These are phyloP conservation scores for Sminthurides bifidus DNA, from an alignment of 1,140 invertebrate genomes.

Conservation along the genomic window DNA sequence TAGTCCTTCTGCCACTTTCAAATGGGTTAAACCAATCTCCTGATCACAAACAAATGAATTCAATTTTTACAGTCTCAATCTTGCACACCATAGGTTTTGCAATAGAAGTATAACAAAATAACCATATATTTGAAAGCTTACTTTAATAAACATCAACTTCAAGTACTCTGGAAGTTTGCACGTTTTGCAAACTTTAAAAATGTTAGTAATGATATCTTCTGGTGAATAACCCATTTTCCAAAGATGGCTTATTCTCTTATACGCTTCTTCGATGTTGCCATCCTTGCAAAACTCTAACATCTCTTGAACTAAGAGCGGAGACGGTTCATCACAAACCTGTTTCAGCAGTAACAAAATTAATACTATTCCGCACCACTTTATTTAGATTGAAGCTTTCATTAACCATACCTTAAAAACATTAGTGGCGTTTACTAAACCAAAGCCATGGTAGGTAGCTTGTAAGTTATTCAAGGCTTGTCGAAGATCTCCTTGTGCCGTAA, in stretches of 20 bases:
- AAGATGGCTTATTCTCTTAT: constrained; percentile 71
- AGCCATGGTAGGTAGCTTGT: constrained; percentile 92
- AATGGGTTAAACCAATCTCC: constrained; percentile 85
- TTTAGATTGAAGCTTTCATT: not conserved
- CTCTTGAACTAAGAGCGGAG: constrained; percentile 81
- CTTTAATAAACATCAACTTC: constrained; percentile 77
- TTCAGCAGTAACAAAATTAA: not conserved
- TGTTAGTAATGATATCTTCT: constrained; percentile 90
- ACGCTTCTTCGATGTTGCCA: constrained; percentile 75
- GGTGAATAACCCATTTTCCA: constrained; percentile 89
- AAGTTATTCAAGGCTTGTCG: constrained; percentile 94
- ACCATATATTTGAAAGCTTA: constrained; percentile 35
- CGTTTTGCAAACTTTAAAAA: constrained; percentile 86
- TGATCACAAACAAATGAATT: constrained; percentile 41
- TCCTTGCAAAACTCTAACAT: constrained; percentile 78
- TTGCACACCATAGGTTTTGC: not conserved
- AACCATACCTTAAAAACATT: constrained; percentile 86
- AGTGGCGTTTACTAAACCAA: constrained; percentile 76
- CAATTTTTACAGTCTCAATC: no score
- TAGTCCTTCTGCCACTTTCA: constrained; percentile 80
- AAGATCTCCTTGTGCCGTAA: constrained; percentile 98
- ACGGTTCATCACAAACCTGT: constrained; percentile 94
- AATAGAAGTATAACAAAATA: constrained; percentile 8
- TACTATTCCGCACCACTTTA: not conserved
- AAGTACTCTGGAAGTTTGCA: constrained; percentile 64